Conservation (phyloP, 2,888 invertebrate genomes). For the Venusia cambrica region DNA sequence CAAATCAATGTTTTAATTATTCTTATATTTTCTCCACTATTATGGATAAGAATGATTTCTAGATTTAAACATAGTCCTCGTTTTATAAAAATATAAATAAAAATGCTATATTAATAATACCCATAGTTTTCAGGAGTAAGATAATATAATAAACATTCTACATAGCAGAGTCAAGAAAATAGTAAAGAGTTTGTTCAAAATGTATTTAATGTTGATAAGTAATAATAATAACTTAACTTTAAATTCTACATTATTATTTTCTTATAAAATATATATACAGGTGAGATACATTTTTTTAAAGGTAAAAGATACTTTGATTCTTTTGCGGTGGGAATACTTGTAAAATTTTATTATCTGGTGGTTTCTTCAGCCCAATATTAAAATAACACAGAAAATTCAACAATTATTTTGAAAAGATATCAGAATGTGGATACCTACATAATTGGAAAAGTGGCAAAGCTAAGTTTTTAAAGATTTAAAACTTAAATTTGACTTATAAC, state of each 20-base stretch:
- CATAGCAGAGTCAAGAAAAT: constrained; percentile 1
- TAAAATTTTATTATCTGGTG: constrained; percentile 68
- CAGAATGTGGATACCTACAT: too few species aligned
- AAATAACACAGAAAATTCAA: constrained; percentile 11
- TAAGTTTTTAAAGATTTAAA: too few species aligned
- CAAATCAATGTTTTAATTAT: constrained; percentile 52
- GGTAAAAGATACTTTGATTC: constrained; percentile 67
- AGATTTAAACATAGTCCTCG: constrained; percentile 50
- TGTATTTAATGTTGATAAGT: too few species aligned
- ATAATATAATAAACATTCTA: constrained; percentile 8
- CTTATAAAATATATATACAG: constrained; percentile 54
- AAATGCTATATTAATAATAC: constrained; percentile 41
- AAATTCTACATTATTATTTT: constrained; percentile 42
- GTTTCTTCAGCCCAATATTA: constrained; percentile 50
- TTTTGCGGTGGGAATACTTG: constrained; percentile 76
- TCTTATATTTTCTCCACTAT: constrained; percentile 61
- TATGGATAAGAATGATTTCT: constrained; percentile 55
- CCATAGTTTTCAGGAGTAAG: constrained; percentile 31
- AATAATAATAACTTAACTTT: constrained; percentile 26
- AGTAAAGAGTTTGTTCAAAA: constrained; percentile 7
- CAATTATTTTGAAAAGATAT: constrained; percentile 3
- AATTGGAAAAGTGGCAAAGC: too few species aligned
- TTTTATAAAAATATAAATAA: constrained; percentile 58
- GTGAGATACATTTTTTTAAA: constrained; percentile 52
- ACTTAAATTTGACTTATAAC: too few species aligned